phyloP scores from a whole-genome alignment of 2,113 vertebrate species.

The Semicossyphus pulcher region DNA sequence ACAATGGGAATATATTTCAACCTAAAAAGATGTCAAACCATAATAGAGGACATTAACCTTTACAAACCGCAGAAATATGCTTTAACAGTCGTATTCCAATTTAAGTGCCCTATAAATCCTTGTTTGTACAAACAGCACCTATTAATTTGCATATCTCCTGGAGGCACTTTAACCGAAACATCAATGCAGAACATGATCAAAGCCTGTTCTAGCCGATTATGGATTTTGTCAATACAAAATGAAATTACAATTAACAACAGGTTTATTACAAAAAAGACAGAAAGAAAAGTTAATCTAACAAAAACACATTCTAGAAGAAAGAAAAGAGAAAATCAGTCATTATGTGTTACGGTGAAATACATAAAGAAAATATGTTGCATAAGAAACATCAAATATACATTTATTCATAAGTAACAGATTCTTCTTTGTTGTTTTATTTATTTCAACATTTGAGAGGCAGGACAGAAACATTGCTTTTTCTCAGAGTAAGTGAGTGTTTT shows the following conservation, averaged over 20 bases:
- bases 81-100: constrained; percentile 10
- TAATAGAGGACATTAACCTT: neutral
- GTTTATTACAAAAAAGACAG: neutral
- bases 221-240: constrained; percentile 1
- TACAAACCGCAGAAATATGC: neutral
- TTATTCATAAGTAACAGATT: constrained; percentile 16
- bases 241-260: constrained; percentile 23
- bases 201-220: constrained; percentile 12
- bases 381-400: constrained; percentile 46
- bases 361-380: constrained; percentile 27
- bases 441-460: constrained; percentile 21
- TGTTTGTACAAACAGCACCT: neutral
- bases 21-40: neutral
- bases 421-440: neutral
- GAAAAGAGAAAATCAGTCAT: constrained; percentile 12
- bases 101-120: neutral
- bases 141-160: neutral
- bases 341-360: constrained; percentile 10
- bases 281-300: neutral
- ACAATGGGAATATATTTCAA: constrained; percentile 5
- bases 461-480: constrained; percentile 12
- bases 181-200: constrained; percentile 24
- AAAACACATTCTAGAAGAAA: constrained; percentile 12
- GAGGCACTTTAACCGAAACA: constrained; percentile 16
- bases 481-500: neutral